Evolutionary conservation across 2,888 invertebrate genomes (phyloP).

Genomic region (Alsophila aescularia): DNA sequence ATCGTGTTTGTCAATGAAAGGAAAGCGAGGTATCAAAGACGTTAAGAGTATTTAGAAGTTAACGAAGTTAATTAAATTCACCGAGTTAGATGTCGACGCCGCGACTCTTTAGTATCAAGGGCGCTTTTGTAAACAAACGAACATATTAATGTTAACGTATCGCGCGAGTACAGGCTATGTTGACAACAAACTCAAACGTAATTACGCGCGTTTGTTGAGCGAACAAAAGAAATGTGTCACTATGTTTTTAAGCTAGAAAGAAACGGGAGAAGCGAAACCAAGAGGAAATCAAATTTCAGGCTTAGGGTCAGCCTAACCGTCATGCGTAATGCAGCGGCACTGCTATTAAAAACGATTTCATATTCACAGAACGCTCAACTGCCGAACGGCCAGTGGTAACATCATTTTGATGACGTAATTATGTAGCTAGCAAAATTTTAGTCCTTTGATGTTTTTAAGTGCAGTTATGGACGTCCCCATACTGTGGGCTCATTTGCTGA

Average conservation of each 20-base stretch:
- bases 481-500: conserved; percentile 27
- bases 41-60: conserved; percentile 84
- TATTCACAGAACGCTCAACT: conserved; percentile 80
- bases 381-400: conserved; percentile 59
- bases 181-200: conserved; percentile 68
- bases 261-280: too few relatives aligned
- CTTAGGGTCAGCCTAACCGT: conserved; percentile 62
- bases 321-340: conserved; percentile 46
- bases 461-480: conserved; percentile 45
- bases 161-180: conserved; percentile 68
- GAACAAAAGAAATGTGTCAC: conserved; percentile 51
- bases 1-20: conserved; percentile 76
- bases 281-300: conserved; percentile 64
- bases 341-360: conserved; percentile 82
- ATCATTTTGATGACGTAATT: conserved; percentile 75
- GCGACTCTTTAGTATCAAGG: conserved; percentile 77
- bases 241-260: conserved; percentile 34
- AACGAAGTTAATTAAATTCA: conserved; percentile 84
- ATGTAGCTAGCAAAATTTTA: conserved; percentile 63
- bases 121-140: conserved; percentile 77
- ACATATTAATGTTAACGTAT: conserved; percentile 80
- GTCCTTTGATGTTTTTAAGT: conserved; percentile 68
- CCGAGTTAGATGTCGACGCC: conserved; percentile 75
- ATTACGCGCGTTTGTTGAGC: conserved; percentile 65
- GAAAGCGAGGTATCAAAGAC: conserved; percentile 79